These are phyloP conservation scores for Plebejus argus DNA, from an alignment of 2,888 invertebrate species.

Conservation along the genomic window DNA sequence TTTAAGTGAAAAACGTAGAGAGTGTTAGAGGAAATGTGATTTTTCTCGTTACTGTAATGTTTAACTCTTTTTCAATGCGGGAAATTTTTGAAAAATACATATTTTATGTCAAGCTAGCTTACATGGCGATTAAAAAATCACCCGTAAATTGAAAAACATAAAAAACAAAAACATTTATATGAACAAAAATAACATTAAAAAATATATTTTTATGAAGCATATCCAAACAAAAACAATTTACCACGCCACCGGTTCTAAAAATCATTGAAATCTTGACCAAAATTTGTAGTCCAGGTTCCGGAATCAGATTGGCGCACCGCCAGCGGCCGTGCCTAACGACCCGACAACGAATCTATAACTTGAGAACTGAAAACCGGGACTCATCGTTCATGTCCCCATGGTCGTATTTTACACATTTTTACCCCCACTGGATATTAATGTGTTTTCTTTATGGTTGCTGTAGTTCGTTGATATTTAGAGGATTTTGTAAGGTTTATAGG, in stretches of 20 bases:
- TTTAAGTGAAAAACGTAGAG: background rate
- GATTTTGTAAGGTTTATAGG: background rate
- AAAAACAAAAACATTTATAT: too few species aligned
- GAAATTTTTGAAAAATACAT: too few species aligned
- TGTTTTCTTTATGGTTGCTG: background rate
- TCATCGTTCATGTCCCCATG: slow-evolving; percentile 22
- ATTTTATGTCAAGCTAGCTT: too few species aligned
- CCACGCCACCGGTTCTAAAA: background rate
- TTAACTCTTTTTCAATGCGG: too few species aligned
- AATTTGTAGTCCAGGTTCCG: slow-evolving; percentile 31
- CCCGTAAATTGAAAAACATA: too few species aligned
- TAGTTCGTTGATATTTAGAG: background rate
- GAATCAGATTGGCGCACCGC: slow-evolving; percentile 31
- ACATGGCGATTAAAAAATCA: too few species aligned
- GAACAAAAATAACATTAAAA: background rate
- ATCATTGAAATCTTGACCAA: slow-evolving; percentile 31
- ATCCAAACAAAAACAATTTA: background rate
- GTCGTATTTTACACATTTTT: slow-evolving; percentile 11
- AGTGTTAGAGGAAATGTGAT: background rate
- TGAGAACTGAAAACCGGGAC: slow-evolving; percentile 33
- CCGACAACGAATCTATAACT: slow-evolving; percentile 33
- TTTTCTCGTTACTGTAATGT: background rate
- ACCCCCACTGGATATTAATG: background rate
- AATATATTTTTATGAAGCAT: too few species aligned
- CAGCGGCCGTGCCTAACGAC: slow-evolving; percentile 34